Conservation (phyloP, 2,113 vertebrate genomes). For the Boleophthalmus pectinirostris region DNA sequence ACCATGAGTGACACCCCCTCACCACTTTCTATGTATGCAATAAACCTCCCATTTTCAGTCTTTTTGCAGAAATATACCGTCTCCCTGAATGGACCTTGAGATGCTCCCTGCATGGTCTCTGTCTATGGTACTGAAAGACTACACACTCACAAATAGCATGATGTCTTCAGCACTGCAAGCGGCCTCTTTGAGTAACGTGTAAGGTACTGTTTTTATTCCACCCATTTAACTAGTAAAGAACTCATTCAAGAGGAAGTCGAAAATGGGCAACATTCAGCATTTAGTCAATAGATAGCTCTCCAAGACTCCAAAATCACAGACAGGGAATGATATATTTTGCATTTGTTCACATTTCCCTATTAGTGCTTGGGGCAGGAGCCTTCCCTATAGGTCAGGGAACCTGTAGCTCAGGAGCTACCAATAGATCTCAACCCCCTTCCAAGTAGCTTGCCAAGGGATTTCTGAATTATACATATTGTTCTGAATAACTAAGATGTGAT, state of each 20-base stretch:
- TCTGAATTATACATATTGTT: no score
- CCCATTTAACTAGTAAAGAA: background rate
- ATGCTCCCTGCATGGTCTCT: constrained; percentile 22
- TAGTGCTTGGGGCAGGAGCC: background rate
- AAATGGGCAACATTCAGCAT: background rate
- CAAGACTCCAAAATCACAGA: background rate
- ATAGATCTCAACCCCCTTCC: no score
- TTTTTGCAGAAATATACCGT: constrained; percentile 24
- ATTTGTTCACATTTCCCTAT: background rate
- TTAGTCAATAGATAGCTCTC: background rate
- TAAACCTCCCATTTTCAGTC: constrained; percentile 22
- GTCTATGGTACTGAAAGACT: constrained; percentile 25
- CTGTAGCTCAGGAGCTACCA: no score
- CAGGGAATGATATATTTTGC: background rate
- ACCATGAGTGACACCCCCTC: constrained; percentile 32
- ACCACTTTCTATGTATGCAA: constrained; percentile 18
- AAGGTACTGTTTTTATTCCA: background rate
- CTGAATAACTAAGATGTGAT: no score
- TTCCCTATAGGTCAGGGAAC: no score
- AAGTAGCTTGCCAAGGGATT: no score
- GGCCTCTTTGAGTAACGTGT: no score
- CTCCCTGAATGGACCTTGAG: constrained; percentile 30
- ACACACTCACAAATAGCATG: background rate
- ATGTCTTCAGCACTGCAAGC: no score
- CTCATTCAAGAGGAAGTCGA: background rate